Conservation (phyloP, 2,113 vertebrate species). For the Psilopsiagon aurifrons region DNA sequence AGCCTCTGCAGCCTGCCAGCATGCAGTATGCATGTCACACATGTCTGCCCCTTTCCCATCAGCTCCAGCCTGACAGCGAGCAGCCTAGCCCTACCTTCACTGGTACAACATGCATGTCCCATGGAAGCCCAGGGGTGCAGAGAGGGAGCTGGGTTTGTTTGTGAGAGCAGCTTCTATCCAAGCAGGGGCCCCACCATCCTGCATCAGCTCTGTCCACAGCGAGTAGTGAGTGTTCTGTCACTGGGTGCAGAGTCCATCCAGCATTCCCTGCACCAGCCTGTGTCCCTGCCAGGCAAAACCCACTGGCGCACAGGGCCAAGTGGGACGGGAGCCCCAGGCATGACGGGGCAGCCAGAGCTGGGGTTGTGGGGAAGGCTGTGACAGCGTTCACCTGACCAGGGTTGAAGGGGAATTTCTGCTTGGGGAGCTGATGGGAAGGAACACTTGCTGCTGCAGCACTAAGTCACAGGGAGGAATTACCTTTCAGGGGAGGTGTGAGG, state of each 20-base stretch:
- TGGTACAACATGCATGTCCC: not conserved
- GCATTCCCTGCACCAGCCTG: not conserved
- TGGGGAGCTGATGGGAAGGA: not conserved
- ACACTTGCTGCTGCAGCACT: not conserved
- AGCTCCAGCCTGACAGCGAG: not conserved
- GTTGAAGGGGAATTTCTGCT: not conserved
- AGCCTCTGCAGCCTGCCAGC: not conserved
- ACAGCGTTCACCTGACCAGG: not conserved
- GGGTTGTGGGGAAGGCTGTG: not conserved
- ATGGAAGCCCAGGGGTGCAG: not conserved
- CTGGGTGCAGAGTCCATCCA: not conserved
- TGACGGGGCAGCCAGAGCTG: not conserved
- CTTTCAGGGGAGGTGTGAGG: not conserved
- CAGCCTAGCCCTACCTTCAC: not conserved
- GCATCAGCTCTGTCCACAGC: not conserved
- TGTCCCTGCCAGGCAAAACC: not conserved
- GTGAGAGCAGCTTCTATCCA: not conserved
- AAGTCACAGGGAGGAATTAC: not conserved
- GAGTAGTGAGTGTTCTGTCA: not conserved
- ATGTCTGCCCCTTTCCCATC: fast-evolving
- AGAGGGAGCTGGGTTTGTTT: not conserved
- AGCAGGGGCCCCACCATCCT: not conserved
- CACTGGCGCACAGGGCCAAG: fast-evolving
- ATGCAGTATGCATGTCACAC: not conserved
- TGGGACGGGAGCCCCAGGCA: not conserved